Base-by-base conservation (phyloP, 92 coral and sea anemone genomes). In the Plumapathes pennacea region DNA sequence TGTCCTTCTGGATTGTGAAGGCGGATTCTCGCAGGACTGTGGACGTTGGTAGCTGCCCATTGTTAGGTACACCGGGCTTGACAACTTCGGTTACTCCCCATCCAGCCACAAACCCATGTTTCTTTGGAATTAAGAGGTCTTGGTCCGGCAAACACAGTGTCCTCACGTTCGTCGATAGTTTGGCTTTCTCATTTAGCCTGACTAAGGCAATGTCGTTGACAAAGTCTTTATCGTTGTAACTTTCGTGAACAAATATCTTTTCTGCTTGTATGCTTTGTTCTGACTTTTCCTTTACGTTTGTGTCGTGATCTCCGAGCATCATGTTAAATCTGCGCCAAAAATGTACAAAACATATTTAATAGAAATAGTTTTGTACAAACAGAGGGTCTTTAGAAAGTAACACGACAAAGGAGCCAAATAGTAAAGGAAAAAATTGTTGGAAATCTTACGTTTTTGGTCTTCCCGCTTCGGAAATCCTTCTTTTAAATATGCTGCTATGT, bases 191-290 rank as follows among this genome's bases (percentile, higher is more conserved):
- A 0, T 32, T 10, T 15, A 85, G 80, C 40, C 76, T 80, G 12
- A 85, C 55, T 32, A 85, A 66, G 1, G 84, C 88, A 18, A 85
- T 81, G 69, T 85, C 85, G 47, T 85, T 85, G 20, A 20, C 57
- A 20, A 32, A 64, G 25, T 14, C 2, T 13, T 3, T 36, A 24
- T 38, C 26, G 12, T 17, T 34, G 70, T 44, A 89, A 5, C 55
- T 46, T 24, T 50, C 74, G 36, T 90, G 94, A 15, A 73, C 15
- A 24, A 59, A 69, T 12, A 81, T 68, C 5, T 22, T 54, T 7
- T 41, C 62, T 22, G 69, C 69, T 1, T 0, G 0, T 10, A 75
- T 15, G 5, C 64, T 60, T 38, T 64, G 66, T 8, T 70, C 50
- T 11, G 64, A 40, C 13, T 41, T 60, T 11, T 80, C 88, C 0